These are phyloP conservation scores for Pseudochirops cupreus DNA, from an alignment of 2,797 vertebrate species.

Conservation along the genomic window DNA sequence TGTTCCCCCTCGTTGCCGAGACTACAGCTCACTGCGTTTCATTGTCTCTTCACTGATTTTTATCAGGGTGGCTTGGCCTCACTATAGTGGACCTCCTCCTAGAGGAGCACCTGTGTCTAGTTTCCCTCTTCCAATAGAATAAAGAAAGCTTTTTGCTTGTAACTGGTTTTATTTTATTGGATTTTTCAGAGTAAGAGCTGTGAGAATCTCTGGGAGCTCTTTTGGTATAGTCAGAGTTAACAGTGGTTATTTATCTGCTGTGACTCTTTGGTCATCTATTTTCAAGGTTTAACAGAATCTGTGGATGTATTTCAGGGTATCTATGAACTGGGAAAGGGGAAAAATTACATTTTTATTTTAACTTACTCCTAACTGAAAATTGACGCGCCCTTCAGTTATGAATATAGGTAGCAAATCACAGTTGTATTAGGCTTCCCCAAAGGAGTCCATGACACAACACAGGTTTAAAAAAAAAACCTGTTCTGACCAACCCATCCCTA, in stretches of 20 bases:
- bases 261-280: background rate
- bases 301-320: background rate
- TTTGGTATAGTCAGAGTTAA: background rate
- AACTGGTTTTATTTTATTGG: background rate
- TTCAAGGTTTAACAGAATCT: background rate
- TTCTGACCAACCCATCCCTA: background rate
- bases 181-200: background rate
- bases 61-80: background rate
- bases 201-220: background rate
- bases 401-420: background rate
- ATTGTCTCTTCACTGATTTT: background rate
- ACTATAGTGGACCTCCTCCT: background rate
- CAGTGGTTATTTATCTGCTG: background rate
- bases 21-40: background rate
- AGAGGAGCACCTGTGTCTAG: background rate
- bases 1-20: background rate
- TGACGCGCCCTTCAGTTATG: background rate
- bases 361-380: background rate
- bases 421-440: background rate
- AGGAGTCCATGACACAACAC: background rate
- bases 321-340: background rate
- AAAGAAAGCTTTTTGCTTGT: background rate
- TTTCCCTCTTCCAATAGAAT: background rate
- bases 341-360: background rate
- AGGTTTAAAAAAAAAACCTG: background rate